A percentile compares a stretch with the other conserved stretches of the same genome.
Evolutionary conservation across 2,797 vertebrate species (phyloP).

Genomic region (Gambelia wislizenii): DNA sequence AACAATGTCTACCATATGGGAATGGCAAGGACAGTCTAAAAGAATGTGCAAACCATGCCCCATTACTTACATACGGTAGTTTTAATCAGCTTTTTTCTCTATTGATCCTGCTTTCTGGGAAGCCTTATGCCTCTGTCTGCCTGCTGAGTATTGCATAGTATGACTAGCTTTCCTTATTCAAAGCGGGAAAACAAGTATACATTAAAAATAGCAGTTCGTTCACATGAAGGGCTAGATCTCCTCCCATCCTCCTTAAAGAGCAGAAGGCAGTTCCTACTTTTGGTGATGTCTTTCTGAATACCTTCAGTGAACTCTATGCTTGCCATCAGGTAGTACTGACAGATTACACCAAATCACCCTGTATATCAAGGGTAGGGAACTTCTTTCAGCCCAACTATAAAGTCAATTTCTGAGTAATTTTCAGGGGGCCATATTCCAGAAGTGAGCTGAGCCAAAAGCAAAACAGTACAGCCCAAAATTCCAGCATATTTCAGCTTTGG

Average conservation of each 20-base stretch:
- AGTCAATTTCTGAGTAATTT: background rate
- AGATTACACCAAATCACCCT: background rate
- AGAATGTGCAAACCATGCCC: background rate
- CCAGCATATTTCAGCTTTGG: no score
- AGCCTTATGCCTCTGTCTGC: conserved; percentile 34
- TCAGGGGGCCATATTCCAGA: no score
- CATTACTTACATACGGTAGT: background rate
- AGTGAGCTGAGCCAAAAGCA: background rate
- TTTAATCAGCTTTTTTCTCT: background rate
- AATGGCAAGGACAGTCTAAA: background rate
- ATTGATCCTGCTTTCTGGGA: background rate
- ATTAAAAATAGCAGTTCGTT: background rate
- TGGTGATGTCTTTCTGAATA: background rate
- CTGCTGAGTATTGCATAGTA: background rate
- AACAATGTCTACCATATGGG: conserved; percentile 41
- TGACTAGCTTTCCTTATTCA: fast-evolving
- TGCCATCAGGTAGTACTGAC: no score
- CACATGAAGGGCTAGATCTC: background rate
- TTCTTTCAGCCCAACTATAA: background rate
- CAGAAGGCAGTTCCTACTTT: background rate
- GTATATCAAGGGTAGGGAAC: background rate
- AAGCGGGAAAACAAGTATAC: background rate
- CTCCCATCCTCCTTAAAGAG: background rate
- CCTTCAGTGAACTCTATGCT: background rate
- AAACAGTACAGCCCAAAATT: background rate